Evolutionary conservation across 2,113 vertebrate genomes (phyloP), one percentile per base, ranked within the genome.

Genomic region (Ictalurus punctatus): DNA sequence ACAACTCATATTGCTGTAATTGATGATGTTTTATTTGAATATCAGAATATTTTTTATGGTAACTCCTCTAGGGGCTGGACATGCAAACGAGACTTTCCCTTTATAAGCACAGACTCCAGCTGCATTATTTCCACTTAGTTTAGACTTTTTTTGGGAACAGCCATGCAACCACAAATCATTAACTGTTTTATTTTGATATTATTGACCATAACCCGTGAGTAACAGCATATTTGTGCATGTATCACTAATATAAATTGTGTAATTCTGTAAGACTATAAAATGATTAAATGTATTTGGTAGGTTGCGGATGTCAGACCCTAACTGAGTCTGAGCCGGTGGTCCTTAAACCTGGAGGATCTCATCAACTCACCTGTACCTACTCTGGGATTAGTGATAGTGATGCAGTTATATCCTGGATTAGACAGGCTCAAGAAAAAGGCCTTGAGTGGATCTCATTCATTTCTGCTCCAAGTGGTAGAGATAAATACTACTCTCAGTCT

Each of bases 301-400:
- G 54, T 63, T 86, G 73, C 56, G 30, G 80, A 34, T 87, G 85
- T 58, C 58, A 86, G n/a, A 82, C 85, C 10, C 67, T 82, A 52
- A 90, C 58, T 21, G 52, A 84, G 56, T 90, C 89, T 52, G 86
- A 78, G 37, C 52, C 85, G 16, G 76, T 63, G 65, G 8, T 87
- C 25, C 81, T 87, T 54, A 91, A 83, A 69, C 89, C 85, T 69
- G 89, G 90, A 83, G 34, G 74, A 73, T 73, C 69, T 73, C 69
- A 73, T 37, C 69, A 73, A 37, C 69, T 73, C 30, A 37, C 69
- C 69, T 73, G 69, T 73, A 73, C 69, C 69, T 73, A 73, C 69
- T 73, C 69, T 73, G 90, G 91, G n/a, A 80, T 89, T 27, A 61
- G 40, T n/a, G 0, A 87, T 90, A 17, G 63, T 21, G 0, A 3